Evolutionary conservation across 2,888 invertebrate genomes (phyloP), one percentile per base, ranked within the genome.

Genomic region (Cephus pulcher): DNA sequence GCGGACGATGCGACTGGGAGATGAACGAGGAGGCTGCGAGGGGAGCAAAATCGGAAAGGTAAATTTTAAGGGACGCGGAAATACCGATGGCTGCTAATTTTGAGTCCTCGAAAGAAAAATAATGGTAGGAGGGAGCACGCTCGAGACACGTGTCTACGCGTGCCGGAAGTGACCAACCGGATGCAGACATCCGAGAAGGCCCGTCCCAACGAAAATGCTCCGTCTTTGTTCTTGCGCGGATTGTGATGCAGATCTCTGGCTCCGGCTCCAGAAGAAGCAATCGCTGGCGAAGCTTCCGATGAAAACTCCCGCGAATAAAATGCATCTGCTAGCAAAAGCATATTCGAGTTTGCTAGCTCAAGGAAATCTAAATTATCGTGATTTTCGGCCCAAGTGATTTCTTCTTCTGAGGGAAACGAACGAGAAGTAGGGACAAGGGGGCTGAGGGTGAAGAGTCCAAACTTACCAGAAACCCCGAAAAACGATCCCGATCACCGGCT

Each of bases 91-190:
- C 74, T 75, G 81, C 84, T 84, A 85, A 85, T 84, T 85, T 85
- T 78, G 40, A 73, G 71, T 79, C 77, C 75, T 70, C 70, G 15
- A 30, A 30, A 33, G 70, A 70, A 30, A 33, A 15, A 30, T 32
- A 11, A 1, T 11, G 15, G 70, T 0, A 70, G 82, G 83, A 32
- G 34, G 34, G 78, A 84, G 85, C 85, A 80, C 77, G 81, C 82
- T 81, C 83, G 79, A 73, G 88, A 85, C 91, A 91, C 91, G 91
- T 90, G 91, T 90, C 89, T 78, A 34, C 69, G 90, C 90, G 91
- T 90, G 90, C 91, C 91, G 91, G 91, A 91, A 91, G 88, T 91
- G 91, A 90, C 91, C 91, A 90, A 87, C 90, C 91, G 91, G 91
- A 91, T 91, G 89, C 87, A 89, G 90, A 88, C 88, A 90, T 88